Evolutionary conservation across 2,888 invertebrate species (phyloP), one percentile per base, ranked within the genome.

Genomic region (Leptopilina syphax): DNA sequence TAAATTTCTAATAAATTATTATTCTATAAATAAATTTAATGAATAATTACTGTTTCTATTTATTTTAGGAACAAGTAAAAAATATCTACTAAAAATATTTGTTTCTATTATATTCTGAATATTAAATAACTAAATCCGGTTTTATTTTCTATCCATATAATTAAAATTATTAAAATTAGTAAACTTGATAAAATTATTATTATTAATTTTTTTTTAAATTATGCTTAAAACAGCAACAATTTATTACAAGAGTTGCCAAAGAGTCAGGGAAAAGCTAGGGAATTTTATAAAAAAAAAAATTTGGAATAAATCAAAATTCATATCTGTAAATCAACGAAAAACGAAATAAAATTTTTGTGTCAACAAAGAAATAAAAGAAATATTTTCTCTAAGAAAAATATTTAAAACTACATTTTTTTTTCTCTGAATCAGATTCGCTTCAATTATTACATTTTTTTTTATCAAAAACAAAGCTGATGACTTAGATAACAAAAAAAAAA

Each of bases 341-440:
- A 34, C 34, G 34, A 34, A 34, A 34, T 34, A 0, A 34, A 34
- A 34, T 34, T 34, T 34, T 34, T 34, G 34, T 34, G 34, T 1
- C 63, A 24, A 24, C 8, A 63, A 18, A 8, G 24, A 60, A 60
- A 60, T 5, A 8, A 18, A 18, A 18, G 3, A 47, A 34, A 66
- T n/a, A 57, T n/a, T 77, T 65, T 77, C 79, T 65, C 65, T 18
- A 18, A 18, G 63, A 18, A 63, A 60, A 60, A 63, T 24, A 63
- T 24, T 63, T 63, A 9, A 63, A 63, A 63, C 24, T 63, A 8
- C 24, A 24, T 24, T 63, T 24, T 63, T 63, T 63, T n/a, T 7
- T 24, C 63, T 63, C 24, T 63, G 63, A 63, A n/a, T 63, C 9
- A 63, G 24, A 7, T 18, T 63, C 24, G 24, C 63, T 18, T 63